Base-by-base conservation (phyloP, 92 coral and sea anemone genomes). In the Palythoa grandis region DNA sequence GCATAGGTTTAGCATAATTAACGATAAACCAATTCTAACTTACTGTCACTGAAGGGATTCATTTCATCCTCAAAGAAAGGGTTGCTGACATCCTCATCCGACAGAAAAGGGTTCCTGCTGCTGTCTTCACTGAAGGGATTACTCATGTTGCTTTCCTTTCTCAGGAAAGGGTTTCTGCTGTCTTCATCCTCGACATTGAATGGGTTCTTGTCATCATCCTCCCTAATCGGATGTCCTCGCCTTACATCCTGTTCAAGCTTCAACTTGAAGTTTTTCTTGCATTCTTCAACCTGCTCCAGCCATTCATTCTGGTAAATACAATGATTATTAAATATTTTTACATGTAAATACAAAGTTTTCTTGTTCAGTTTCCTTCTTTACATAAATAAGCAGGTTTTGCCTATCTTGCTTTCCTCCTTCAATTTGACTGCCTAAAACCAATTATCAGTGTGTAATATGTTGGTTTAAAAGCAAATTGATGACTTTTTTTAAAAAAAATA, bases 271-370 rank as follows among this genome's bases (percentile, higher is more conserved):
- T 91, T 92, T 87, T 91, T 95, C 80, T 93, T 91, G 52, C 98
- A 92, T 78, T 95, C 98, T 77, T 95, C 98, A 68, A 95, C 91
- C 84, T 89, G 91, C 61, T 91, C 91, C 53, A 95, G 79, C 98
- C 98, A 95, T 83, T 94, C 95, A 84, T 88, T 91, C 98, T 95
- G 74, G 23, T 74, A 61, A 74, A 88, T 67, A 15, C 70, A 88
- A 87, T 56, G 19, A 16, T 48, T 29, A 15, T 15, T 0, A 4
- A 58, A 58, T 53, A 15, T 58, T 58, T 58, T 58, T 15, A 58
- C 17, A n/a, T 16, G 4, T 58, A 5, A 5, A 58, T 58, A 15
- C n/a, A 58, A 58, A n/a, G n/a, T 58, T n/a, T 58, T 58, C 65
- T 58, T 58, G 17, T 43, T 43, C 9, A 43, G 50, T 5, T 43